Evolutionary conservation across 2,113 vertebrate genomes (phyloP).

Genomic region (Nycticebus coucang): DNA sequence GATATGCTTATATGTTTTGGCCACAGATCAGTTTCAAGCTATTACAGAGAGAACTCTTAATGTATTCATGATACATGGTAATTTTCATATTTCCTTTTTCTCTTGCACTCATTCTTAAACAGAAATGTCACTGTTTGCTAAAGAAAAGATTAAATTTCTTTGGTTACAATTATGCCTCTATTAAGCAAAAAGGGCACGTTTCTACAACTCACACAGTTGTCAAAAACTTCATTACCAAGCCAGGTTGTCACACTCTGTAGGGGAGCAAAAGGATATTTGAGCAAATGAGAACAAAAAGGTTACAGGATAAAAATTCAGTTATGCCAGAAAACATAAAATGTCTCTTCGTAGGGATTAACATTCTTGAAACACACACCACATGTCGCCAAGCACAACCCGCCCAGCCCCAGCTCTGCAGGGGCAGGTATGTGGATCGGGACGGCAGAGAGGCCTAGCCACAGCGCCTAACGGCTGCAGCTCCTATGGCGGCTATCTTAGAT

Average conservation of each 20-base stretch:
- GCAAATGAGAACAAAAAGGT: constrained; percentile 13
- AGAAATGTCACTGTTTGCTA: constrained; percentile 68
- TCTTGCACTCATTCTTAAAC: constrained; percentile 61
- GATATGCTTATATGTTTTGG: constrained; percentile 77
- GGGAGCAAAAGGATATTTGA: not conserved
- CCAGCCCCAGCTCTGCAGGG: not conserved
- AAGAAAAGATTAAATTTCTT: constrained; percentile 62
- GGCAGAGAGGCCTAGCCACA: not conserved
- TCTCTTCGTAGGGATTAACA: constrained; percentile 18
- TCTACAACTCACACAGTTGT: constrained; percentile 22
- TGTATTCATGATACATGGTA: constrained; percentile 61
- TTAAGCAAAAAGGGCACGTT: constrained; percentile 14
- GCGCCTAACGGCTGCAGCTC: not conserved
- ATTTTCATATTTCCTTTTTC: constrained; percentile 59
- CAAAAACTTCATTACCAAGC: not conserved
- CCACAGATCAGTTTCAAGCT: constrained; percentile 64
- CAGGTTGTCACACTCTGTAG: constrained; percentile 14
- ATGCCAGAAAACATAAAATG: constrained; percentile 43
- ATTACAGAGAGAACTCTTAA: constrained; percentile 71
- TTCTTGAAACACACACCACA: constrained; percentile 44
- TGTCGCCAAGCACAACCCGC: not conserved
- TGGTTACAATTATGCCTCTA: constrained; percentile 67
- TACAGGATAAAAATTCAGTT: constrained; percentile 23
- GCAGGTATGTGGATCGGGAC: not conserved
- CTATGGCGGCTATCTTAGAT: not conserved